Conservation (phyloP, 2,113 vertebrate genomes). For the Lontra canadensis region DNA sequence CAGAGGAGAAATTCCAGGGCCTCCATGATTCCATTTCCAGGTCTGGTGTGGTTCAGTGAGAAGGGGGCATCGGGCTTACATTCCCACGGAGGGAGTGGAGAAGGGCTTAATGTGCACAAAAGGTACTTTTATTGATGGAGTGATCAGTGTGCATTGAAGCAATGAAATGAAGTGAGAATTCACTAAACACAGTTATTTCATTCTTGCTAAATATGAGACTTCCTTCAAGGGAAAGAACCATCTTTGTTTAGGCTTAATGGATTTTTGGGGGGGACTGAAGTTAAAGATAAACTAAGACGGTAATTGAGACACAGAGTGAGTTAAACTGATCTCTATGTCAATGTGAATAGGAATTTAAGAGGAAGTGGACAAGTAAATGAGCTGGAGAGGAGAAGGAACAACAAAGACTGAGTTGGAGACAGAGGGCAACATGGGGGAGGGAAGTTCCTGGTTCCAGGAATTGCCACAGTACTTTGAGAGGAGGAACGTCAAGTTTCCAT, state of each 20-base stretch:
- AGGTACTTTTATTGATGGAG: not conserved
- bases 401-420: not conserved
- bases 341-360: not conserved
- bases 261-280: not conserved
- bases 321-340: not conserved
- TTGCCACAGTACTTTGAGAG: not conserved
- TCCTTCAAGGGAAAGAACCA: not conserved
- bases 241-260: not conserved
- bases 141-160: not conserved
- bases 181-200: not conserved
- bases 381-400: not conserved
- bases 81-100: not conserved
- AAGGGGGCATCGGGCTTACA: not conserved
- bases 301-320: not conserved
- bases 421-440: not conserved
- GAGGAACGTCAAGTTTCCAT: not conserved
- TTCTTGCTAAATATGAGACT: slow-evolving; percentile 1
- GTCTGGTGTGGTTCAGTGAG: not conserved
- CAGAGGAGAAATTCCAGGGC: not conserved
- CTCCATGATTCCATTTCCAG: not conserved
- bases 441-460: not conserved
- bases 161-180: slow-evolving; percentile 21
- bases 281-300: not conserved
- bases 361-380: not conserved
- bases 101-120: slow-evolving; percentile 2